phyloP scores from a whole-genome alignment of 2,113 vertebrate species.

The Hucho hucho region DNA sequence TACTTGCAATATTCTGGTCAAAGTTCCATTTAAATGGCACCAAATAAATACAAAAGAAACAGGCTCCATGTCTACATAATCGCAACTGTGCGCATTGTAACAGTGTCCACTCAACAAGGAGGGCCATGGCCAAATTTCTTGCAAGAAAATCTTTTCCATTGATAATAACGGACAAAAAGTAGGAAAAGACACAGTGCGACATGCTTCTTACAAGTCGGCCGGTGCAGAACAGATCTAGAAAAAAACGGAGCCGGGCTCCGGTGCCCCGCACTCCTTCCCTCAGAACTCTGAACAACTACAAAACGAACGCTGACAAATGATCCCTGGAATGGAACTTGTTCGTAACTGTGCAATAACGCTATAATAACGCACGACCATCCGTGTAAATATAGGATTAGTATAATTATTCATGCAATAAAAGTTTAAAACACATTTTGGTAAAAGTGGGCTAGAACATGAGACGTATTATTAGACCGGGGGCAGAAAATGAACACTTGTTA shows the following conservation, averaged over 20 bases:
- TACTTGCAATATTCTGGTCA: neutral
- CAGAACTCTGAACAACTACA: conserved; percentile 30
- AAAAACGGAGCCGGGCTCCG: conserved; percentile 22
- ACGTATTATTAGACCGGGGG: conserved; percentile 32
- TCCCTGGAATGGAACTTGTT: neutral
- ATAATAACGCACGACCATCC: conserved; percentile 1
- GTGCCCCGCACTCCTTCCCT: neutral
- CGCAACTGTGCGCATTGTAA: neutral
- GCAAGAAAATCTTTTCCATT: neutral
- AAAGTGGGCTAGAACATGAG: neutral
- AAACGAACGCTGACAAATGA: conserved; percentile 8
- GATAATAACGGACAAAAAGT: neutral
- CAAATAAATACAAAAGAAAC: neutral
- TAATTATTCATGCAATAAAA: conserved; percentile 16
- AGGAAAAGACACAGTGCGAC: conserved; percentile 14
- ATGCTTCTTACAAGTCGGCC: conserved; percentile 53
- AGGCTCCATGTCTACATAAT: no score
- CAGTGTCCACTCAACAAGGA: neutral
- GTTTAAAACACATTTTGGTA: neutral
- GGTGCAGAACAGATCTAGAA: conserved; percentile 4
- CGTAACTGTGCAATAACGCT: neutral
- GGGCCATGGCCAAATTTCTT: neutral
- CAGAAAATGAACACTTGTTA: conserved; percentile 42
- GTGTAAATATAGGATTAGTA: neutral
- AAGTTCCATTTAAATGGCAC: neutral